Conservation (phyloP, 2,113 vertebrate species). For the Melanocharis versteri region DNA sequence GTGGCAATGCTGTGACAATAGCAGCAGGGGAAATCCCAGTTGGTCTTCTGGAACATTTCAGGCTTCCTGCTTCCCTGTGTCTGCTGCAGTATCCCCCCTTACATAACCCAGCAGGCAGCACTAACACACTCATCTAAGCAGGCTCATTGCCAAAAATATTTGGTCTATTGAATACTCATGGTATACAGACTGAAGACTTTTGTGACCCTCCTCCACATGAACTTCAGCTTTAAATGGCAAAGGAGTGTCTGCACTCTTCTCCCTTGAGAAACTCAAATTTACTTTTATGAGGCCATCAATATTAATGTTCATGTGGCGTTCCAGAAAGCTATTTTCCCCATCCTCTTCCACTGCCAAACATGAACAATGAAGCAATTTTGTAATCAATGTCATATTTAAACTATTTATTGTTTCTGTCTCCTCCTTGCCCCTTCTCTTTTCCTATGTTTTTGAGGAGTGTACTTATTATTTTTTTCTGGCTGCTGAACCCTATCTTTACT, state of each 20-base stretch:
- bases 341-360: not conserved
- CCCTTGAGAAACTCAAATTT: not conserved
- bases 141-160: not conserved
- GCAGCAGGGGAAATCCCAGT: slow-evolving; percentile 8
- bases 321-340: not conserved
- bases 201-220: not conserved
- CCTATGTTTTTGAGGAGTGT: not conserved
- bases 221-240: not conserved
- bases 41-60: slow-evolving; percentile 21
- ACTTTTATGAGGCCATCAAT: not conserved
- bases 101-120: slow-evolving; percentile 21
- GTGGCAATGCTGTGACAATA: slow-evolving; percentile 13
- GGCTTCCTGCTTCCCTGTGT: slow-evolving; percentile 18
- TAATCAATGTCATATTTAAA: slow-evolving; percentile 13
- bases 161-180: not conserved
- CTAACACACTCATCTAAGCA: not conserved
- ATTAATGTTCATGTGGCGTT: not conserved
- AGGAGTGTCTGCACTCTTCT: not conserved
- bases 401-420: not conserved
- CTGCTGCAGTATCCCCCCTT: not conserved
- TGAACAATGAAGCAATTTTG: not conserved
- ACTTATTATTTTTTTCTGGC: not conserved
- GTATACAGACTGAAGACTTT: not conserved
- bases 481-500: not conserved
- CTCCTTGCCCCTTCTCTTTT: not conserved